Conservation (phyloP, 2,113 vertebrate genomes). For the Tachycineta bicolor region DNA sequence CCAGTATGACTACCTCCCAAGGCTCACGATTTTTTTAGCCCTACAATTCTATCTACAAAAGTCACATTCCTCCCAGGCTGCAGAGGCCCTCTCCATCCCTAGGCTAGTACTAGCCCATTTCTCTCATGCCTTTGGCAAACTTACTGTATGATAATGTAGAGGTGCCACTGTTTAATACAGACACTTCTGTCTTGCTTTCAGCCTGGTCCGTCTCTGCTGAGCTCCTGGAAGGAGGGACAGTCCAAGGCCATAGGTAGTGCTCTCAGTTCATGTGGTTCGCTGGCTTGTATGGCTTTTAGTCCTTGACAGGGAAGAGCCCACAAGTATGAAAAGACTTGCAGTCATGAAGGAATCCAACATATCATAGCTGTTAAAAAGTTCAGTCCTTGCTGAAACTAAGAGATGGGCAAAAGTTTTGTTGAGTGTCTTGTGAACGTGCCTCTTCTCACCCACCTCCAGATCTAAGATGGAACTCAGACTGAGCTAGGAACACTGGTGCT, state of each 20-base stretch:
- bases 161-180: not conserved
- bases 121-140: not conserved
- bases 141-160: not conserved
- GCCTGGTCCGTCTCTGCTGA: not conserved
- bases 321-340: not conserved
- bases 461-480: not conserved
- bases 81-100: not conserved
- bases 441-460: not conserved
- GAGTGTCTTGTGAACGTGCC: not conserved
- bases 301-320: not conserved
- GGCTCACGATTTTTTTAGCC: not conserved
- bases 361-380: not conserved
- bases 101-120: not conserved
- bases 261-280: not conserved
- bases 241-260: not conserved
- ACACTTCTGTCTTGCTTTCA: not conserved
- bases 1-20: not conserved
- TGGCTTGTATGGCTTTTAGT: not conserved
- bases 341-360: not conserved
- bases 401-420: not conserved
- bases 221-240: not conserved
- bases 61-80: not conserved
- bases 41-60: not conserved
- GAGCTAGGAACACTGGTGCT: not conserved
- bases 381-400: not conserved